These are phyloP conservation scores for Himantopus leucocephalus DNA, from an alignment of 2,113 vertebrate genomes.

Conservation along the genomic window DNA sequence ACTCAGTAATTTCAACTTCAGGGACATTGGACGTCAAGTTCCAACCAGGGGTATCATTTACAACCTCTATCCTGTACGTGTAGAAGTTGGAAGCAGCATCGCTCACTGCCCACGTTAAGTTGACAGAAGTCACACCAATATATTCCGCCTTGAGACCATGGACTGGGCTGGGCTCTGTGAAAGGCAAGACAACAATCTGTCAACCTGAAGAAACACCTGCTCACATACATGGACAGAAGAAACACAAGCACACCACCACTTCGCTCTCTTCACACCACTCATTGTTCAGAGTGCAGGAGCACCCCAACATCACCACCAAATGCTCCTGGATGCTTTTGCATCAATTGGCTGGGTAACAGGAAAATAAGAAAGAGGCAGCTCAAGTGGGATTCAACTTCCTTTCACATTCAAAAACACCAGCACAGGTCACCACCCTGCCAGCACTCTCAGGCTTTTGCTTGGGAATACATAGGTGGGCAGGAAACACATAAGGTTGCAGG, in stretches of 20 bases:
- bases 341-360: background rate
- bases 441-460: background rate
- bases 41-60: accelerated
- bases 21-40: accelerated
- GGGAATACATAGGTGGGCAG: background rate
- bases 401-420: background rate
- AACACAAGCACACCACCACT: background rate
- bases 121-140: background rate
- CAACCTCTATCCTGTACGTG: background rate
- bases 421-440: background rate
- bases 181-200: background rate
- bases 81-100: background rate
- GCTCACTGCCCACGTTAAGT: constrained; percentile 52
- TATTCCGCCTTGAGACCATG: background rate
- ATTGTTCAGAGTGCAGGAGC: background rate
- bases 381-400: background rate
- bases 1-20: accelerated
- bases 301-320: background rate
- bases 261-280: background rate
- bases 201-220: background rate
- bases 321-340: background rate
- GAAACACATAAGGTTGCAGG: background rate
- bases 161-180: background rate
- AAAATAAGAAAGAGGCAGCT: background rate
- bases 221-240: too few relatives aligned